These are phyloP conservation scores for Camponotus floridanus DNA, from an alignment of 1,140 invertebrate genomes.

Conservation along the genomic window DNA sequence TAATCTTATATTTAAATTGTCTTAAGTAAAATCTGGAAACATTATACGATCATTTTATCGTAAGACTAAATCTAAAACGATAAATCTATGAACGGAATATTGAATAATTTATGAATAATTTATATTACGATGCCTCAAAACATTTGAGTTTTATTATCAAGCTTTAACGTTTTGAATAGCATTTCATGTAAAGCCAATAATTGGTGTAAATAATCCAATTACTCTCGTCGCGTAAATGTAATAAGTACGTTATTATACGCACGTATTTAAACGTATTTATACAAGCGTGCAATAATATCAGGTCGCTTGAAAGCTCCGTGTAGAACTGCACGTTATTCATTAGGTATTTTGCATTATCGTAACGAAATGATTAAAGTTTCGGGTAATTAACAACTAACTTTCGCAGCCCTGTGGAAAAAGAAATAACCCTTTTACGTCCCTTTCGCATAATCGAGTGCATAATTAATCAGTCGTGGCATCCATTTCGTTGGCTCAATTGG, in stretches of 20 bases:
- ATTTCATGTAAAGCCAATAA: not conserved
- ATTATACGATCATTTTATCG: too few relatives aligned
- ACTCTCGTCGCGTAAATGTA: not conserved
- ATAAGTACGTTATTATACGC: not conserved
- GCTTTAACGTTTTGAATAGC: not conserved
- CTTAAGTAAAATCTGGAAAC: too few relatives aligned
- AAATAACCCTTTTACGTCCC: constrained; percentile 5
- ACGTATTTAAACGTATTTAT: not conserved
- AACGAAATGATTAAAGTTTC: constrained; percentile 42
- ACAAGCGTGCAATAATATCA: not conserved
- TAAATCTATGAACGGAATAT: too few relatives aligned
- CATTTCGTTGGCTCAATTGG: not conserved
- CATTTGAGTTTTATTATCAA: not conserved
- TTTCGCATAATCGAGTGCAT: constrained; percentile 7
- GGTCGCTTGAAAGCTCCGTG: not conserved
- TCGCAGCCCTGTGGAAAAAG: not conserved
- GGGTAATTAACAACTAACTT: constrained; percentile 15
- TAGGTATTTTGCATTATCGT: not conserved
- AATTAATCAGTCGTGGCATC: constrained; percentile 42
- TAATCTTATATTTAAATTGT: too few relatives aligned
- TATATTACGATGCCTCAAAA: not conserved
- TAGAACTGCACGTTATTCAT: not conserved
- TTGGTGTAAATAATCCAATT: constrained; percentile 1
- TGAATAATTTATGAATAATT: not conserved
- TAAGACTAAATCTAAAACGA: too few relatives aligned